These are phyloP conservation scores for Peromyscus aztecus DNA, from an alignment of 2,797 vertebrate genomes.

Conservation along the genomic window DNA sequence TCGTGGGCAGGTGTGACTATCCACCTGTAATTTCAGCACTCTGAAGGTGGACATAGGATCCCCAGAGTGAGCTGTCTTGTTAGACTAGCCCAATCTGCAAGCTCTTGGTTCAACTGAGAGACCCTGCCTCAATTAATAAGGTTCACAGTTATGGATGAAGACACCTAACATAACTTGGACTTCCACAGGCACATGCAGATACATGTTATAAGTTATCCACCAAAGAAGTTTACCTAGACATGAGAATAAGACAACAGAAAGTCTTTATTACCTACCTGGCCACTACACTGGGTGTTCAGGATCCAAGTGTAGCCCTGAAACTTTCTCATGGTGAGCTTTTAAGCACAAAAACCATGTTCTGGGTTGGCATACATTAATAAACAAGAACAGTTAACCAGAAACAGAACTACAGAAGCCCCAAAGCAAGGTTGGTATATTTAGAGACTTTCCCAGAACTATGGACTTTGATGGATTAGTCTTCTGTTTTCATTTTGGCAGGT, in stretches of 20 bases:
- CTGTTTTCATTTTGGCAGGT: background rate
- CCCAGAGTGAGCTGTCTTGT: background rate
- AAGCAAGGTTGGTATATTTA: background rate
- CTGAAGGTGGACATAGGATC: background rate
- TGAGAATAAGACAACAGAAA: background rate
- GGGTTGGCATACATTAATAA: background rate
- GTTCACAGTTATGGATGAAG: background rate
- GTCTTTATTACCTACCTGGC: background rate
- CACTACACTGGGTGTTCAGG: background rate
- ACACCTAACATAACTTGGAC: background rate
- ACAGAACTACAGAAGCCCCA: background rate
- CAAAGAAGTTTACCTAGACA: too few species aligned
- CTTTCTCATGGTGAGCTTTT: background rate
- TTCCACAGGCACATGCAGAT: background rate
- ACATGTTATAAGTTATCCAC: background rate
- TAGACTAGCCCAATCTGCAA: background rate
- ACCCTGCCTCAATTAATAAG: background rate
- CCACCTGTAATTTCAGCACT: background rate
- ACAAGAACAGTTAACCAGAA: background rate
- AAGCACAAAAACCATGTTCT: background rate
- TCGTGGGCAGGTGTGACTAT: background rate
- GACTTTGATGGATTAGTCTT: background rate
- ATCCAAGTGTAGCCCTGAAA: too few species aligned
- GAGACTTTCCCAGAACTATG: too few species aligned
- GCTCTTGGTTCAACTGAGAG: background rate